Evolutionary conservation across 2,797 vertebrate genomes (phyloP).

Genomic region (Mergus octosetaceus): DNA sequence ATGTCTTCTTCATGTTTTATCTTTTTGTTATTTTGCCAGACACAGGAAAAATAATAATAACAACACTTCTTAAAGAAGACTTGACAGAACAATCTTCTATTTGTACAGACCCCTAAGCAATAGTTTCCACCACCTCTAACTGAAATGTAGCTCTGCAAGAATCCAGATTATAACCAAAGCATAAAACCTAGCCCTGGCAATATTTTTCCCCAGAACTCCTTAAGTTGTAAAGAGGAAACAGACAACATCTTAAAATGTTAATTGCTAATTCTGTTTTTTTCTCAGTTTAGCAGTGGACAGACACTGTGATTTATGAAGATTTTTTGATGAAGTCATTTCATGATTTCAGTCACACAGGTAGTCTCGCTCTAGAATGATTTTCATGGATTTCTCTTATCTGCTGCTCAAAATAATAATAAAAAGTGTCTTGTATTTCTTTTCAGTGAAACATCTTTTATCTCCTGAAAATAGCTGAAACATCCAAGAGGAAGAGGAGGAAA

Average conservation of each 20-base stretch:
- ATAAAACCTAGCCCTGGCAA: neutral
- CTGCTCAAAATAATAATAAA: neutral
- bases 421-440: neutral
- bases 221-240: neutral
- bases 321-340: neutral
- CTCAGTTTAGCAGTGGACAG: neutral
- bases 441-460: neutral
- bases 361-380: neutral
- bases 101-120: neutral
- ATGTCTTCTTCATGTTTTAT: neutral
- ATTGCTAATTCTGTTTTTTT: neutral
- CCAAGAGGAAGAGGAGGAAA: neutral
- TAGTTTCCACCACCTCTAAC: neutral
- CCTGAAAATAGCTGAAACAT: constrained; percentile 10
- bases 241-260: neutral
- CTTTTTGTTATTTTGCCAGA: neutral
- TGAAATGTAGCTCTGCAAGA: neutral
- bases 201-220: neutral
- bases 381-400: neutral
- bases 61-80: neutral
- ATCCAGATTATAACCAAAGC: neutral
- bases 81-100: neutral
- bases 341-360: neutral
- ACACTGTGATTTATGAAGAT: neutral
- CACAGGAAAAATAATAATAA: accelerated